A percentile compares a stretch with the other conserved stretches of the same genome.
phyloP scores from a whole-genome alignment of 2,113 vertebrate genomes.

The Strix uralensis region DNA sequence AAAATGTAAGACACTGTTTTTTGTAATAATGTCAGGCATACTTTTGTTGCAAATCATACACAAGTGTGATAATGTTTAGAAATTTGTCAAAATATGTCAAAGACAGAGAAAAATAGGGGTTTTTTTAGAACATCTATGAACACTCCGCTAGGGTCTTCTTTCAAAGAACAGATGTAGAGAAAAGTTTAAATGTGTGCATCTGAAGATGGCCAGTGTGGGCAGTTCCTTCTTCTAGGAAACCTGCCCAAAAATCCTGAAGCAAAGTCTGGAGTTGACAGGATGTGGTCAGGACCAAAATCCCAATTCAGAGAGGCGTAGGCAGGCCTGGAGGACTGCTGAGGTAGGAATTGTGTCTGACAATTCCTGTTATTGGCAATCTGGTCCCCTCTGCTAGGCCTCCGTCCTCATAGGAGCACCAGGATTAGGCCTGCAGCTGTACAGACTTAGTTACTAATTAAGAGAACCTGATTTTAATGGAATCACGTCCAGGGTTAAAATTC shows the following conservation, averaged over 20 bases:
- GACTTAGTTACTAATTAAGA: background rate
- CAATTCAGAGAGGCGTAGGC: background rate
- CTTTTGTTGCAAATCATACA: background rate
- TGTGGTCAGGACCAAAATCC: background rate
- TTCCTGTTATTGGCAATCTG: background rate
- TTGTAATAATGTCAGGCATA: background rate
- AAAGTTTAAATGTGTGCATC: too few relatives aligned
- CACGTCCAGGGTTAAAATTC: background rate
- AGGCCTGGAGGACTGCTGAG: background rate
- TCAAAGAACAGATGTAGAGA: background rate
- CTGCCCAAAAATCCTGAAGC: background rate
- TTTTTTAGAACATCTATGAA: background rate
- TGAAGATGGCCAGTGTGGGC: background rate
- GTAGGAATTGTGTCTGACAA: background rate
- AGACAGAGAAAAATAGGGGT: background rate
- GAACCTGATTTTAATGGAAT: background rate
- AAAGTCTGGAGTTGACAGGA: background rate
- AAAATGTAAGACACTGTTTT: background rate
- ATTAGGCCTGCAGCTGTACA: background rate
- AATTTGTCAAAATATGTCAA: background rate
- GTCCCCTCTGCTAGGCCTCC: background rate
- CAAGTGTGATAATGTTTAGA: background rate
- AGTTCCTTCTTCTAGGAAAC: background rate
- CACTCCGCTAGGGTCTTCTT: background rate
- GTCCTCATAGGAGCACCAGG: background rate